Conservation (phyloP, 2,888 invertebrate genomes). For the Prosopocoilus inquinatus region DNA sequence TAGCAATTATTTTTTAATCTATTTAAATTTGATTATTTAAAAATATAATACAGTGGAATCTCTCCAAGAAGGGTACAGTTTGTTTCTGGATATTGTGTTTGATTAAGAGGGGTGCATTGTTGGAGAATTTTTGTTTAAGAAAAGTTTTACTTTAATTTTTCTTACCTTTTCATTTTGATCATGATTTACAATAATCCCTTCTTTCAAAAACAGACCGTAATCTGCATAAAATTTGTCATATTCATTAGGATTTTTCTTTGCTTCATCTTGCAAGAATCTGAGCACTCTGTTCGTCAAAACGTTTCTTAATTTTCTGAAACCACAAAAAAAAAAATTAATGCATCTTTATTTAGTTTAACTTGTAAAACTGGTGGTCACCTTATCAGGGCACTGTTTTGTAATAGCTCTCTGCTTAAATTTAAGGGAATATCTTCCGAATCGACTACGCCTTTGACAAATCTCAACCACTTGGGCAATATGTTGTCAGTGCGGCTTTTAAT, state of each 20-base stretch:
- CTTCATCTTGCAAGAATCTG: conserved; percentile 80
- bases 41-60: too few relatives aligned
- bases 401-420: conserved; percentile 91
- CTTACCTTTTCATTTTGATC: conserved; percentile 78
- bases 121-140: background rate
- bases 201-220: conserved; percentile 90
- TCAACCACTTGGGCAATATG: conserved; percentile 89
- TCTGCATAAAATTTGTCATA: conserved; percentile 88
- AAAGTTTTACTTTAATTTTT: background rate
- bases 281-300: conserved; percentile 82
- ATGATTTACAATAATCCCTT: conserved; percentile 86
- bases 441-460: conserved; percentile 96
- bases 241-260: conserved; percentile 77
- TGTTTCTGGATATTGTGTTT: too few relatives aligned
- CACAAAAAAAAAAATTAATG: conserved; percentile 1
- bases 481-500: conserved; percentile 90
- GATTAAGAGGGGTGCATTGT: too few relatives aligned
- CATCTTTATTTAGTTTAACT: background rate
- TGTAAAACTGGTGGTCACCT: conserved; percentile 53
- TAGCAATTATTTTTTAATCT: too few relatives aligned
- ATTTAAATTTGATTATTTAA: too few relatives aligned
- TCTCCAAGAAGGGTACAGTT: too few relatives aligned
- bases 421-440: conserved; percentile 98
- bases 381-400: conserved; percentile 92
- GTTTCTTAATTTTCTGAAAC: conserved; percentile 70